Base-by-base conservation (phyloP, 2,797 vertebrate genomes). In the Typhlichthys subterraneus region DNA sequence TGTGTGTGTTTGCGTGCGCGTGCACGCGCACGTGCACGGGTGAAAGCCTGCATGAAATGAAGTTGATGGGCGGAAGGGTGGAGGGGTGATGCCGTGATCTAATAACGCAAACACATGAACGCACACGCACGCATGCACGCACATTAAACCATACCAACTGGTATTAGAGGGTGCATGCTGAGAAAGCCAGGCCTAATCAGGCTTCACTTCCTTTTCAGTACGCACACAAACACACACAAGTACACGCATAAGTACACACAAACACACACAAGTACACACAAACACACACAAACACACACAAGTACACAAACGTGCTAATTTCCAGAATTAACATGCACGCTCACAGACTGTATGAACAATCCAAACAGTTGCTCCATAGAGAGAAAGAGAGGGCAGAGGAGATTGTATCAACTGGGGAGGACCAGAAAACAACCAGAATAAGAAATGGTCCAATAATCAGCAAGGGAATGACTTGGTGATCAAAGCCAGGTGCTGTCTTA, bases 321-420 rank as follows among this genome's bases (percentile, higher is more conserved):
- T 53, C 13, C 59, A 77, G 57, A 70, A 65, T 71, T 57, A 65
- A 68, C 81, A 75, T 59, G 58, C 67, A 67, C 78, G 58, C 63
- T 51, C 61, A 33, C 15, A 3, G 64, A 65, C n/a, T 38, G 81
- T 73, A 84, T 88, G 81, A 82, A 81, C 89, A 87, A 89, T 84
- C 82, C 72, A 80, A 85, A 86, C 82, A 84, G 75, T 81, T 82
- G 71, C 29, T 72, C 83, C 85, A 73, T 49, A 54, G 76, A 83
- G 83, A 58, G 76, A 68, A 58, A 67, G 60, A 69, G 73, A 67
- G 71, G 75, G 70, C 65, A 59, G 48, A 53, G 72, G 72, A 76
- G 75, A 66, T 67, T 11, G 55, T 69, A 67, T 69, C 65, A 73
- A 83, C 81, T 62, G 58, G 57, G 77, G 59, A 73, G 60, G 68